Evolutionary conservation across 2,113 vertebrate species (phyloP), one percentile per base, ranked within the genome.

Genomic region (Desmodus rotundus): DNA sequence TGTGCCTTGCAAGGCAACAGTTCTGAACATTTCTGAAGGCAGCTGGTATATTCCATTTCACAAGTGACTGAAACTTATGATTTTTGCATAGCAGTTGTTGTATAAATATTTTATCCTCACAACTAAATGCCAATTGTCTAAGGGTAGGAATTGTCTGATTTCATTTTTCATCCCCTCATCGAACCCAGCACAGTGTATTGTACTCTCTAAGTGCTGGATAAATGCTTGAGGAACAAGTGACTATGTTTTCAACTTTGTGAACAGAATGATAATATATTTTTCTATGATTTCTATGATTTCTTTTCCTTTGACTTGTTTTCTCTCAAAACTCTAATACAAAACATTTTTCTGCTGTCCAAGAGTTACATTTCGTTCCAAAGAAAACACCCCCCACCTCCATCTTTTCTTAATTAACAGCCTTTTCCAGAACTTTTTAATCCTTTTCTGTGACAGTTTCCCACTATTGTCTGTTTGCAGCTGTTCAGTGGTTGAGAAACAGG

Each of bases 381-480:
- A 87, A 80, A 87, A 74, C 65, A 89, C 7, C 76, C 74, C 70
- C 22, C 8, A 22, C 77, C 54, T 92, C 72, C 63, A 74, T 90
- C 95, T 98, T 96, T 87, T 93, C 87, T 97, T 97, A 92, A 96
- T 96, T 94, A 95, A 58, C 81, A 95, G 33, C 28, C 74, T 73
- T 92, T 96, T 58, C 73, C 22, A 88, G 76, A 65, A 78, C 76
- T 65, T 54, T 85, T 89, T 11, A n/a, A 12, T 24, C 24, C 28
- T 93, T 85, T 65, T 90, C 76, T 92, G 58, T 88, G 96, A 77
- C 89, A 87, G 92, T 90, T 96, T 94, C 77, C 94, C 96, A 93
- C 84, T 94, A 96, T 96, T 97, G 94, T 97, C 94, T 96, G 78
- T 95, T 76, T 96, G 91, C 91, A 97, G 94, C 90, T 96, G 92